Percentiles rank a stretch among this genome's conserved stretches.
phyloP scores from a whole-genome alignment of 2,888 invertebrate genomes.

The Hypercompe scribonia region DNA sequence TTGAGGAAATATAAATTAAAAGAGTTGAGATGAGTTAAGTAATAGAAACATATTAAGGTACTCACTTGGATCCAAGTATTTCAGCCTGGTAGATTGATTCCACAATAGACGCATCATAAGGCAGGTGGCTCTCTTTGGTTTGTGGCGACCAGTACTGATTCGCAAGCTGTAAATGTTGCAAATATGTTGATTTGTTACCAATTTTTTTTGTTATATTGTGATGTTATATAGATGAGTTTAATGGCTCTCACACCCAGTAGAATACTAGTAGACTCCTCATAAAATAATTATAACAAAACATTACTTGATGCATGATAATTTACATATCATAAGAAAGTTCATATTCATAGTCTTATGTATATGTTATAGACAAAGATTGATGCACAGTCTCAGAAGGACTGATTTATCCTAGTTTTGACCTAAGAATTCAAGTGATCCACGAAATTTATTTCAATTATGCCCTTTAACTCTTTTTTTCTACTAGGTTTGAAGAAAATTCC shows the following conservation, averaged over 20 bases:
- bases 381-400: no score
- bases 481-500: no score
- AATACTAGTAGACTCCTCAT: slow-evolving; percentile 77
- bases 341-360: no score
- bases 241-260: slow-evolving; percentile 29
- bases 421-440: no score
- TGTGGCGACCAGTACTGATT: slow-evolving; percentile 97
- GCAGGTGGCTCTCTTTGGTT: slow-evolving; percentile 89
- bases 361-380: no score
- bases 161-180: slow-evolving; percentile 89
- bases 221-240: slow-evolving; percentile 76
- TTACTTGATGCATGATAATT: no score
- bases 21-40: slow-evolving; percentile 24
- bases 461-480: no score
- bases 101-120: slow-evolving; percentile 92
- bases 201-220: slow-evolving; percentile 73
- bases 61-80: slow-evolving; percentile 93
- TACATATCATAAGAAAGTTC: slow-evolving; percentile 26
- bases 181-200: slow-evolving; percentile 78
- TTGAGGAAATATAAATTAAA: slow-evolving; percentile 40
- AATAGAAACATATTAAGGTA: slow-evolving; percentile 44
- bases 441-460: no score
- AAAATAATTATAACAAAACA: slow-evolving; percentile 34
- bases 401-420: no score
- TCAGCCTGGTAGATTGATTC: slow-evolving; percentile 96